phyloP scores from a whole-genome alignment of 2,888 invertebrate species.

The Archaeoteleia sp. region DNA sequence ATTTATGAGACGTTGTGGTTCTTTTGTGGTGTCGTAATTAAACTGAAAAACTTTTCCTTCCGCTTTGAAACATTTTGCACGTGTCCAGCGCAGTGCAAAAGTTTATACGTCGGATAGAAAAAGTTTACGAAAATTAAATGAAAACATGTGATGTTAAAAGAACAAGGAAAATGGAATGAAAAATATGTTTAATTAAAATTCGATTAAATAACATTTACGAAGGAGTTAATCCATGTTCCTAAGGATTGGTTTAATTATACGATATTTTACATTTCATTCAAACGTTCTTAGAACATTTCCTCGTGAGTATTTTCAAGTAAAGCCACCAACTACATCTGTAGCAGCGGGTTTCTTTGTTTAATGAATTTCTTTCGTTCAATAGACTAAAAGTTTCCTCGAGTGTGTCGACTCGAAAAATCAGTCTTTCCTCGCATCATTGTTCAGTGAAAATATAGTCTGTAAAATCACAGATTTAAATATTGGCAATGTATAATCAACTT shows the following conservation, averaged over 20 bases:
- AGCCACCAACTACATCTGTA: no score
- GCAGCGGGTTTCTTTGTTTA: no score
- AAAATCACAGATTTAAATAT: no score
- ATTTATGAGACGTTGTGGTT: constrained; percentile 27
- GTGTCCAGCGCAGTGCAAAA: constrained; percentile 17
- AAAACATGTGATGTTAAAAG: constrained; percentile 17
- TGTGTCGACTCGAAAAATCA: not conserved
- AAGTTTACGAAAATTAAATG: constrained; percentile 21
- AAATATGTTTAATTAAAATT: constrained; percentile 19
- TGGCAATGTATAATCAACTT: no score
- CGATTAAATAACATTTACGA: constrained; percentile 8
- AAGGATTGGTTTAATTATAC: constrained; percentile 10
- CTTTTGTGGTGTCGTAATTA: constrained; percentile 22
- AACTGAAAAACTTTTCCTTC: constrained; percentile 27
- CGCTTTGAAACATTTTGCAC: constrained; percentile 30
- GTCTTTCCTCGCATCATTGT: no score
- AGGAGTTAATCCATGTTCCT: not conserved
- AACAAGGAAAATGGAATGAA: constrained; percentile 7
- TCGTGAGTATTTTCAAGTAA: constrained; percentile 12
- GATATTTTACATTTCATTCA: constrained; percentile 7
- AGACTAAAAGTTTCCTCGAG: constrained; percentile 2
- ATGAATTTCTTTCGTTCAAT: constrained; percentile 7
- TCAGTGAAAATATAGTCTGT: no score
- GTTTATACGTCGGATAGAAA: constrained; percentile 25
- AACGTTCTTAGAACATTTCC: constrained; percentile 4